Evolutionary conservation across 2,888 invertebrate species (phyloP).

Genomic region (Lucinisca nassula): DNA sequence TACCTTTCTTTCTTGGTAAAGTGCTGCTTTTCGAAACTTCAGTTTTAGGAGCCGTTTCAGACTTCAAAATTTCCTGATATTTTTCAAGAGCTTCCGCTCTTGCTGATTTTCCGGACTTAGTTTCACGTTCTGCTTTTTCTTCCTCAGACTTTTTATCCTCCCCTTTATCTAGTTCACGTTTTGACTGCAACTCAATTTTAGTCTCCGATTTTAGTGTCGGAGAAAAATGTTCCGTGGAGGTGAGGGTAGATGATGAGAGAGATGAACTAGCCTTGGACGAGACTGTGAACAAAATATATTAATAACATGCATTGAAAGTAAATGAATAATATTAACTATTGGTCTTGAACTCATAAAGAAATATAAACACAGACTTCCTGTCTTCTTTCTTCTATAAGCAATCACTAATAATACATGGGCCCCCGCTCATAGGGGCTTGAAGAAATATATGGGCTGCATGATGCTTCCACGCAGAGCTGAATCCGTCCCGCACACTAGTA

Average conservation of each 20-base stretch:
- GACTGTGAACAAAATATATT: conserved; percentile 10
- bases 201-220: conserved; percentile 1
- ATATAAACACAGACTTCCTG: too few relatives aligned
- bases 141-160: neutral
- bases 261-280: conserved; percentile 1
- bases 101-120: neutral
- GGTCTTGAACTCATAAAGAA: neutral
- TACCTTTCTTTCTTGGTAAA: neutral
- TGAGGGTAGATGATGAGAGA: neutral
- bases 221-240: neutral
- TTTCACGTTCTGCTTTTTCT: neutral
- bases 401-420: too few relatives aligned
- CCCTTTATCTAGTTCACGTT: neutral
- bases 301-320: neutral
- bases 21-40: conserved; percentile 13
- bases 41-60: neutral
- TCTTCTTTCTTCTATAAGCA: too few relatives aligned
- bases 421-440: too few relatives aligned
- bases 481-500: too few relatives aligned
- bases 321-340: neutral
- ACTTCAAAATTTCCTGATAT: neutral
- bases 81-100: conserved; percentile 1
- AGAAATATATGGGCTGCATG: too few relatives aligned
- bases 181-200: conserved; percentile 7
- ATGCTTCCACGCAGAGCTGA: too few relatives aligned